Evolutionary conservation across 2,888 invertebrate genomes (phyloP).

Genomic region (Chalcis sispes): DNA sequence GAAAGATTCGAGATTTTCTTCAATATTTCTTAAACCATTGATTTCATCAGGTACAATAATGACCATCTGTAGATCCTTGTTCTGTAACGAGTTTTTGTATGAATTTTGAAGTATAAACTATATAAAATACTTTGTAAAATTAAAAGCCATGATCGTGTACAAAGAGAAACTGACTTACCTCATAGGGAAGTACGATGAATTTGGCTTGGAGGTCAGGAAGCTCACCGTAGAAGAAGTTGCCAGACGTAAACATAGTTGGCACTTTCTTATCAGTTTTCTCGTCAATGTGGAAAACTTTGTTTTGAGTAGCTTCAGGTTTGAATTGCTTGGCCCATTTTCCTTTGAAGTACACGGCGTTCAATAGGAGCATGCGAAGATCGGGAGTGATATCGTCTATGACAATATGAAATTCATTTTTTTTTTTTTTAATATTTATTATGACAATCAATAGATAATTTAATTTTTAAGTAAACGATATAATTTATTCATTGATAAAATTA

Average conservation of each 20-base stretch:
- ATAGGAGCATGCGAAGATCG: conserved; percentile 83
- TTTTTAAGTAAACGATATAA: no score
- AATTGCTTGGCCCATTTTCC: conserved; percentile 86
- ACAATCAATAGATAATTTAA: conserved; percentile 83
- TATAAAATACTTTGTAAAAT: no score
- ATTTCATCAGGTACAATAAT: conserved; percentile 84
- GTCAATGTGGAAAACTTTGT: conserved; percentile 81
- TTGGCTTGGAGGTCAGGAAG: conserved; percentile 79
- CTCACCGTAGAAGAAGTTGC: conserved; percentile 76
- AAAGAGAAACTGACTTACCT: conserved; percentile 66
- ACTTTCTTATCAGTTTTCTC: conserved; percentile 79
- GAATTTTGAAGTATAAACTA: no score
- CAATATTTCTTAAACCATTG: conserved; percentile 77
- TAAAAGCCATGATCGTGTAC: not conserved
- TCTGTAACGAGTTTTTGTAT: conserved; percentile 30
- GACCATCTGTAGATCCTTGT: conserved; percentile 81
- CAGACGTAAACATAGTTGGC: conserved; percentile 84
- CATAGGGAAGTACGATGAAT: conserved; percentile 85
- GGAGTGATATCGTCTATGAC: conserved; percentile 77
- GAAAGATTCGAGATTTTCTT: conserved; percentile 68
- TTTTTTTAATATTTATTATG: conserved; percentile 89
- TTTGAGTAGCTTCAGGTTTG: conserved; percentile 78
- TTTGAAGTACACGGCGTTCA: conserved; percentile 93
- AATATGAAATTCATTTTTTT: conserved; percentile 79
- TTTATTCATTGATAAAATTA: not conserved